phyloP scores from a whole-genome alignment of 2,888 invertebrate genomes.

The Palloptera scutellata region DNA sequence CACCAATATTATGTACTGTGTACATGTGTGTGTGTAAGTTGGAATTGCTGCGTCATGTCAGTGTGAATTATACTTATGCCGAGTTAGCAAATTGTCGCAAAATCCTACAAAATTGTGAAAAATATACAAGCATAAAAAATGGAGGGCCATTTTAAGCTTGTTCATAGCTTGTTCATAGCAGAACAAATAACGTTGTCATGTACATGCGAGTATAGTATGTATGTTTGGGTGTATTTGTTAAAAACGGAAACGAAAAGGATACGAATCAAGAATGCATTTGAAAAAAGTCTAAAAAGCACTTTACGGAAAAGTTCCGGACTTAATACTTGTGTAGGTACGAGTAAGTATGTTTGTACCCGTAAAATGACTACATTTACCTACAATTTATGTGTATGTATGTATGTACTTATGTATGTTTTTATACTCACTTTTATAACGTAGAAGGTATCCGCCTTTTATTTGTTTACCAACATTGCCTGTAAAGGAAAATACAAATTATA shows the following conservation, averaged over 20 bases:
- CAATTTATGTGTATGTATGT: background rate
- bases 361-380: conserved; percentile 5
- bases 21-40: conserved; percentile 16
- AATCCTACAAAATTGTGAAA: conserved; percentile 28
- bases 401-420: conserved; percentile 7
- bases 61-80: conserved; percentile 42
- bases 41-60: conserved; percentile 43
- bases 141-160: conserved; percentile 20
- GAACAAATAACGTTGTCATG: too few species aligned
- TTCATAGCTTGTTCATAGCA: too few species aligned
- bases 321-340: background rate
- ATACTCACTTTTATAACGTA: conserved; percentile 81
- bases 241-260: too few species aligned
- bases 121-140: conserved; percentile 4
- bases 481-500: conserved; percentile 46
- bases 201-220: conserved; percentile 3
- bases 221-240: too few species aligned
- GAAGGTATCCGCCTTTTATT: conserved; percentile 78
- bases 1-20: too few species aligned
- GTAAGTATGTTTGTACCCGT: background rate
- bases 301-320: too few species aligned
- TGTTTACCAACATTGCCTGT: conserved; percentile 73
- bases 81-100: conserved; percentile 47
- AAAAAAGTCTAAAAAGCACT: too few species aligned
- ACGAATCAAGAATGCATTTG: too few species aligned